phyloP scores from a whole-genome alignment of 2,888 invertebrate genomes.

The Bursaphelenchus okinawaensis region DNA sequence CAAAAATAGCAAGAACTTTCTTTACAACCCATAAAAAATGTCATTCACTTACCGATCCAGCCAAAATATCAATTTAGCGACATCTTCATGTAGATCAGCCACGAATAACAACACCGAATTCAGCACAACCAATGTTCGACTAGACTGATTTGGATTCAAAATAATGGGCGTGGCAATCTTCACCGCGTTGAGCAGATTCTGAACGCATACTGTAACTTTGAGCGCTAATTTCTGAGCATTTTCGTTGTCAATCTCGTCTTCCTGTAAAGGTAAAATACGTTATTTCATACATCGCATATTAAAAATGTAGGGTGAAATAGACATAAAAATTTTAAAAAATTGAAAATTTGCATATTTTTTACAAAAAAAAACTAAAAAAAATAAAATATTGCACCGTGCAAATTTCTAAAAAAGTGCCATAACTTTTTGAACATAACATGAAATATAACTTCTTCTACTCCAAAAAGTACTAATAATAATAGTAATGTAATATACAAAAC shows the following conservation, averaged over 20 bases:
- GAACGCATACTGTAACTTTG: constrained; percentile 12
- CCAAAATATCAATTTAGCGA: constrained; percentile 84
- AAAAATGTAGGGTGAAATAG: too few relatives aligned
- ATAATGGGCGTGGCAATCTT: constrained; percentile 28
- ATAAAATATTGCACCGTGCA: neutral
- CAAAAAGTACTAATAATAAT: too few relatives aligned
- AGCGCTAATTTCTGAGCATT: constrained; percentile 3
- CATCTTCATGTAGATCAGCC: constrained; percentile 67
- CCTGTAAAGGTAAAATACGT: neutral
- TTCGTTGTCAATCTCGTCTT: constrained; percentile 1
- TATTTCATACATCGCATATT: neutral
- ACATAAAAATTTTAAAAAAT: too few relatives aligned
- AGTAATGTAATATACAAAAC: too few relatives aligned
- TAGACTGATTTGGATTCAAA: constrained; percentile 26
- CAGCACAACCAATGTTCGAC: constrained; percentile 21
- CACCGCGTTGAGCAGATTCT: constrained; percentile 28
- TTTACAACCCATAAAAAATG: neutral
- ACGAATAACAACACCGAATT: constrained; percentile 28
- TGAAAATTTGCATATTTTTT: too few relatives aligned
- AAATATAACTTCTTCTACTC: too few relatives aligned
- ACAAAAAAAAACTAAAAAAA: too few relatives aligned
- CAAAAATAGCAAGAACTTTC: too few relatives aligned
- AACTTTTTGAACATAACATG: too few relatives aligned
- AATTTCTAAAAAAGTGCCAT: too few relatives aligned
- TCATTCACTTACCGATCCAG: constrained; percentile 68